Evolutionary conservation across 53 echinoderm and acorn worm genomes (phyloP).

Genomic region (Mesocentrotus franciscanus): DNA sequence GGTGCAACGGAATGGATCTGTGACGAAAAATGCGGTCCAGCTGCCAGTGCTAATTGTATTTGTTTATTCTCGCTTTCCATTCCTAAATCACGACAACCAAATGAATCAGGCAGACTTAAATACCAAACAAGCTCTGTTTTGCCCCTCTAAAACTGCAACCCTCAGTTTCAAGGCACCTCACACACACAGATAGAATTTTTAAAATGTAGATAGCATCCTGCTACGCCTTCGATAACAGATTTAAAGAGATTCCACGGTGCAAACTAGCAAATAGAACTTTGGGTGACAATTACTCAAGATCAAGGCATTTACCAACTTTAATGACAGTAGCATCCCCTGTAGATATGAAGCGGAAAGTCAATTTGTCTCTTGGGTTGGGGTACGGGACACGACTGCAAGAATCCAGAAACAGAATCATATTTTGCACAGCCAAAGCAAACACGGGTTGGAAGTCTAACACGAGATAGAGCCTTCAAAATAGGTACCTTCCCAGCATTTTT

Average conservation of each 20-base stretch:
- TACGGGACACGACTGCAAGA: background rate
- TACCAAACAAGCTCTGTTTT: background rate
- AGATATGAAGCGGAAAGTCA: background rate
- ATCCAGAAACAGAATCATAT: constrained; percentile 27
- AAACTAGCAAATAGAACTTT: constrained; percentile 17
- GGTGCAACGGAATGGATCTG: background rate
- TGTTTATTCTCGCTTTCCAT: constrained; percentile 35
- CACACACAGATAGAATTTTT: background rate
- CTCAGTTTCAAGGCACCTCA: background rate
- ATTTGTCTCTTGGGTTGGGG: background rate
- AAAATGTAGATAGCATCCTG: background rate
- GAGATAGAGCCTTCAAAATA: constrained; percentile 9
- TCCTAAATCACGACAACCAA: constrained; percentile 41
- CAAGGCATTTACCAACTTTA: background rate
- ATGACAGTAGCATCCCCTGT: background rate
- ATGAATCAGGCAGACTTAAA: background rate
- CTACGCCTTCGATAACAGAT: background rate
- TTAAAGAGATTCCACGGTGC: background rate
- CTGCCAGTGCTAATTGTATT: constrained; percentile 33
- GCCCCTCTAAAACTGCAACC: background rate
- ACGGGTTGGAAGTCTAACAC: background rate
- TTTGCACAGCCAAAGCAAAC: constrained; percentile 23
- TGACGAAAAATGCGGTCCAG: background rate
- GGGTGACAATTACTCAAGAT: background rate
- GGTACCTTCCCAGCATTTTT: background rate